Base-by-base conservation (phyloP, 2,888 invertebrate species). In the Nudaria mundana region DNA sequence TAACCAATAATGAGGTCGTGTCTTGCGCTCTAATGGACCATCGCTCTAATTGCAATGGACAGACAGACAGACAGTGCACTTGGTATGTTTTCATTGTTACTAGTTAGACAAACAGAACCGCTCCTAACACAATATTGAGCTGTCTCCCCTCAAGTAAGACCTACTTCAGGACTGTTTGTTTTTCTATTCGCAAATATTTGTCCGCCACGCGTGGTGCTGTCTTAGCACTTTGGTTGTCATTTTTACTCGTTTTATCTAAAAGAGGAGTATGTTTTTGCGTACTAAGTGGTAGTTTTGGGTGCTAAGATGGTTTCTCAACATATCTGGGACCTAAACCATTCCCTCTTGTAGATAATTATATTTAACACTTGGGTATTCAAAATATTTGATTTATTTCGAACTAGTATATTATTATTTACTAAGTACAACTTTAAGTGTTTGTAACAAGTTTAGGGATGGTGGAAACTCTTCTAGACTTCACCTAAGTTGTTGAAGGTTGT, bases 31-130 rank as follows among this genome's bases (percentile, higher is more conserved):
- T 59, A 52, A 56, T 50, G 15, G 12, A 3, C 15, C n/a, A n/a
- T n/a, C n/a, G n/a, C n/a, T 35, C 51, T 63, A 60, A 63, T 63
- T 60, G 61, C 51, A 25, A 37, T 22, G 50, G 48, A 49, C 44
- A 36, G 37, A 20, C 20, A 18, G 48, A 49, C 44, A 36, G 37
- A 20, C 20, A 18, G 45, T 18, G 40, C 26, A 23, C 32, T 40
- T 23, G 26, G 33, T 18, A 37, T 51, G 48, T 58, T 58, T 38
- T 51, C 40, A 45, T 51, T 42, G 33, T 29, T 32, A 33, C 34
- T 39, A 48, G 40, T 30, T n/a, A 31, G 25, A 48, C 54, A 49
- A 59, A 62, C 45, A 54, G 44, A 43, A 33, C n/a, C 33, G 33
- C 36, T 32, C 40, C 30, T 35, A 37, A 49, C 42, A 51, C 38